Percentiles rank a stretch among this genome's conserved stretches.
These are phyloP conservation scores for Cyprinus carpio DNA, from an alignment of 2,113 vertebrate genomes.

Conservation along the genomic window DNA sequence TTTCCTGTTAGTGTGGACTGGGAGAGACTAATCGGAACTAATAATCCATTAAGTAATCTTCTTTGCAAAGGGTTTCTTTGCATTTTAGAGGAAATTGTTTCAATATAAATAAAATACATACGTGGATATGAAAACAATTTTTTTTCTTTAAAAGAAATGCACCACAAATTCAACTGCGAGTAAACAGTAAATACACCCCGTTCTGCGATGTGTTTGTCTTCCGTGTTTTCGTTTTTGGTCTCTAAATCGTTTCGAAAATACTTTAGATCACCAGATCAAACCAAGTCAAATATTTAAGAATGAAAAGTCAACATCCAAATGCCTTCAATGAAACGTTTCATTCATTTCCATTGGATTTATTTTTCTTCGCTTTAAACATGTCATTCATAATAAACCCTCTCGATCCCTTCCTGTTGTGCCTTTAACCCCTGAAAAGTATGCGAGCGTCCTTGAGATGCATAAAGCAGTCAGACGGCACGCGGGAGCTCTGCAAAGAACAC, in stretches of 20 bases:
- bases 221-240: background rate
- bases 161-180: background rate
- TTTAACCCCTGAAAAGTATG: slow-evolving; percentile 55
- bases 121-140: background rate
- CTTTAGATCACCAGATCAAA: slow-evolving; percentile 76
- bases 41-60: slow-evolving; percentile 8
- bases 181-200: background rate
- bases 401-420: slow-evolving; percentile 54
- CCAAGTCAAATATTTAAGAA: slow-evolving; percentile 66
- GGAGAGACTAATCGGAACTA: background rate
- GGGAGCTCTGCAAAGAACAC: slow-evolving; percentile 23
- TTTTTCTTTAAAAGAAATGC: background rate
- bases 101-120: background rate
- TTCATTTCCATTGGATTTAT: slow-evolving; percentile 43
- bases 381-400: slow-evolving; percentile 55
- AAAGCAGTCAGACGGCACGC: slow-evolving; percentile 42
- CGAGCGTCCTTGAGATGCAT: slow-evolving; percentile 45
- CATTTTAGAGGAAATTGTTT: background rate
- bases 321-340: slow-evolving; percentile 33
- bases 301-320: slow-evolving; percentile 46
- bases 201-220: background rate
- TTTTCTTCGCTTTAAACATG: slow-evolving; percentile 49
- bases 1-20: background rate
- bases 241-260: background rate
- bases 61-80: background rate